Conservation (phyloP, 2,888 invertebrate genomes). For the Euclidia mi region DNA sequence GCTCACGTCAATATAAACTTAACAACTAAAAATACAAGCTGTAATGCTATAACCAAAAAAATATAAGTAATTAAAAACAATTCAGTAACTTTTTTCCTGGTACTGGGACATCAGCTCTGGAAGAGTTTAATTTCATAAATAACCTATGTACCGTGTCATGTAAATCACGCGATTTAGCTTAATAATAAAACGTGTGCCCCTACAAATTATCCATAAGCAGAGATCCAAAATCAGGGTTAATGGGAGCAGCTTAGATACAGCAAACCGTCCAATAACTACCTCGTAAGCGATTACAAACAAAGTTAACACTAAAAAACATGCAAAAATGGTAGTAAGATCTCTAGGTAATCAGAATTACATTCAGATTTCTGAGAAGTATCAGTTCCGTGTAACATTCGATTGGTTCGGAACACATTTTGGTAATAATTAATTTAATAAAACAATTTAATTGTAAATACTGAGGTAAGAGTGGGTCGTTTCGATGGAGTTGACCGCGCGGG, state of each 20-base stretch:
- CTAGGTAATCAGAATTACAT: conserved; percentile 56
- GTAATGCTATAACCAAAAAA: conserved; percentile 23
- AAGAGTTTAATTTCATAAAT: conserved; percentile 17
- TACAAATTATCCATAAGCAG: conserved; percentile 64
- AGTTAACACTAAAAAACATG: conserved; percentile 55
- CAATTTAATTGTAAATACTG: conserved; percentile 70
- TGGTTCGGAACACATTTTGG: conserved; percentile 74
- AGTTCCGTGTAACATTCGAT: conserved; percentile 45
- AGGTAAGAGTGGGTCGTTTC: conserved; percentile 67
- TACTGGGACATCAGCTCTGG: conserved; percentile 25
- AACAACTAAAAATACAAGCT: conserved; percentile 36
- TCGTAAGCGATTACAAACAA: conserved; percentile 57
- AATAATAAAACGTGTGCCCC: conserved; percentile 55
- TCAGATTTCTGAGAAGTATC: conserved; percentile 43
- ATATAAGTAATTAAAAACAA: conserved; percentile 13
- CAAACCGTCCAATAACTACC: conserved; percentile 51
- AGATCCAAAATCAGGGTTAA: conserved; percentile 68
- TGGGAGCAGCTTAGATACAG: conserved; percentile 45
- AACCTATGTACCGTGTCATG: conserved; percentile 22
- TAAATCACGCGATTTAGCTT: conserved; percentile 37
- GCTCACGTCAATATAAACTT: conserved; percentile 31
- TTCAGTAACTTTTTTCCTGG: conserved; percentile 27
- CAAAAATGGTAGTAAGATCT: conserved; percentile 46
- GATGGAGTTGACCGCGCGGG: conserved; percentile 52
- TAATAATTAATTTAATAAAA: conserved; percentile 64